phyloP scores from a whole-genome alignment of 2,888 invertebrate species.

The Agapostemon virescens region DNA sequence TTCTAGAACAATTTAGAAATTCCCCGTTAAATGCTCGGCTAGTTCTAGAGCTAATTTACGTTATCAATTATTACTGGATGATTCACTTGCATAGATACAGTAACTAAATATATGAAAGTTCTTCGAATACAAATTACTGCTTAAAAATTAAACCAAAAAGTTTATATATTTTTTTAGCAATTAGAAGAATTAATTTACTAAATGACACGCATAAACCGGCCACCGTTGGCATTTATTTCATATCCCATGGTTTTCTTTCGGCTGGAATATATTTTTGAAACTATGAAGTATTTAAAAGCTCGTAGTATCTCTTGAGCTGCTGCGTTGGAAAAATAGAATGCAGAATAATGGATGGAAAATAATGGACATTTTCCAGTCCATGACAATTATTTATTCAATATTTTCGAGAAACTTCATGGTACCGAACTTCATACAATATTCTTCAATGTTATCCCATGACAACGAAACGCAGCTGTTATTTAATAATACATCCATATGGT shows the following conservation, averaged over 20 bases:
- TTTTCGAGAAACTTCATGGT: not conserved
- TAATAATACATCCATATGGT: not conserved
- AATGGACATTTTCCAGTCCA: not conserved
- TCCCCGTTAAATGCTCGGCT: too few relatives aligned
- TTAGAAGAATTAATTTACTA: too few relatives aligned
- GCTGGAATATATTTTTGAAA: not conserved
- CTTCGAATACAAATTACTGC: too few relatives aligned
- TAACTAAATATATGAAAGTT: too few relatives aligned
- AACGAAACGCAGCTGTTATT: conserved; percentile 11
- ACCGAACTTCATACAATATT: not conserved
- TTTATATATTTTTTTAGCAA: too few relatives aligned
- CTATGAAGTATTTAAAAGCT: not conserved
- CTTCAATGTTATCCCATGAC: too few relatives aligned
- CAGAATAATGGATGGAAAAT: not conserved
- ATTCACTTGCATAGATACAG: too few relatives aligned
- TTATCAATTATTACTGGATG: too few relatives aligned
- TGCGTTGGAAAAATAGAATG: not conserved
- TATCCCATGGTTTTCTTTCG: not conserved
- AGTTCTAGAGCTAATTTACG: too few relatives aligned
- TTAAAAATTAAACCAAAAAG: too few relatives aligned
- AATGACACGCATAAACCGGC: too few relatives aligned
- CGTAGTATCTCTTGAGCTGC: not conserved
- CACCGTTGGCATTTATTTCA: not conserved
- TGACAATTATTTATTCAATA: not conserved
- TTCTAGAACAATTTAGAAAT: too few relatives aligned